A percentile compares a stretch with the other conserved stretches of the same genome.
These are phyloP conservation scores for Oceanodroma leucorhoa DNA, from an alignment of 2,797 vertebrate species.

Conservation along the genomic window DNA sequence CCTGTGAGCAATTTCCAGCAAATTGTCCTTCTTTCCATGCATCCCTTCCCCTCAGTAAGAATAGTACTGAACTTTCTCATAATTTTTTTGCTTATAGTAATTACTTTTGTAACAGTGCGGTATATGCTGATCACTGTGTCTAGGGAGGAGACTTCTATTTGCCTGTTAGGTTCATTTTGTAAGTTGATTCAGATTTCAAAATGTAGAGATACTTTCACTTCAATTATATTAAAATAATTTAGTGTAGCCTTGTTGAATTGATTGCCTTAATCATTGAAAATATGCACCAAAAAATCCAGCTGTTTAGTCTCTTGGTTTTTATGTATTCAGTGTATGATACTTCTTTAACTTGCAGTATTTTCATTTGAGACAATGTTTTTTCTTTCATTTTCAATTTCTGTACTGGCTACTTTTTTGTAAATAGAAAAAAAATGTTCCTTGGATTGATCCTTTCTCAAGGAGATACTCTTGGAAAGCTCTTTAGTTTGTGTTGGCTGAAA, in stretches of 20 bases:
- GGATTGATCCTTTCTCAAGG: background rate
- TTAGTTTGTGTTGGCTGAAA: conserved; percentile 11
- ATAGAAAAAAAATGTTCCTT: background rate
- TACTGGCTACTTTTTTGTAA: background rate
- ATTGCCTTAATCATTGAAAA: background rate
- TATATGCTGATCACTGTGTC: background rate
- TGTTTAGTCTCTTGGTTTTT: background rate
- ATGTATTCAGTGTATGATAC: background rate
- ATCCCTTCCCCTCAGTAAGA: background rate
- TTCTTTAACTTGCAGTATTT: background rate
- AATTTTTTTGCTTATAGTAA: background rate
- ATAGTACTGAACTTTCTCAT: background rate
- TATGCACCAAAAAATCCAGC: background rate
- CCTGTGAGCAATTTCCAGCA: background rate
- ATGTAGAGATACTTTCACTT: background rate
- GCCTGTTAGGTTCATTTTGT: background rate
- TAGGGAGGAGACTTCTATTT: background rate
- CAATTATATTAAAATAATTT: background rate
- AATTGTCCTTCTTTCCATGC: background rate
- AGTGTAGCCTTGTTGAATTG: background rate
- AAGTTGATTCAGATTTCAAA: background rate
- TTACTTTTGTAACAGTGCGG: background rate
- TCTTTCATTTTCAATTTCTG: background rate
- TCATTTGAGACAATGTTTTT: background rate
- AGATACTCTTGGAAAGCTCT: conserved; percentile 33